Conservation (phyloP, 1,140 invertebrate genomes). For the Temnothorax curvispinosus region DNA sequence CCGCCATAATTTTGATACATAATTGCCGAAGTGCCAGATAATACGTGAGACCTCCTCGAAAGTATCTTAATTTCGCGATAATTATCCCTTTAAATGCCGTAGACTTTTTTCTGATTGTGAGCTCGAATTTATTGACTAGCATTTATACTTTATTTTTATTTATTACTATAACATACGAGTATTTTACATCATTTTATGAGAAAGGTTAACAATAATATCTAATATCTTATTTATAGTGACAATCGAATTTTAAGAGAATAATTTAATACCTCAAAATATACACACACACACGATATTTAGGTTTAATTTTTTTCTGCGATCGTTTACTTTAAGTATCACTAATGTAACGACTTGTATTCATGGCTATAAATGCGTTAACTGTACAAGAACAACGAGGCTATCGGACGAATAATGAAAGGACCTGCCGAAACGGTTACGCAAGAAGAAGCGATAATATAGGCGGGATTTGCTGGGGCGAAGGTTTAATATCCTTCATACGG, state of each 20-base stretch:
- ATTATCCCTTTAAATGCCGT: not conserved
- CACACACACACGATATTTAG: not conserved
- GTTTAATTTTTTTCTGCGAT: not conserved
- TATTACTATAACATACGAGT: too few relatives aligned
- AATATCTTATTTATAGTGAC: not conserved
- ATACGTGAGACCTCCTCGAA: not conserved
- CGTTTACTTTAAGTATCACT: not conserved
- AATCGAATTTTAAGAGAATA: not conserved
- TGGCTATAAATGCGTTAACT: not conserved
- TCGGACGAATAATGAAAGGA: slow-evolving; percentile 52
- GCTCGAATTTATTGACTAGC: not conserved
- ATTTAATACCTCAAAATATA: not conserved
- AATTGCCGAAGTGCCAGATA: slow-evolving; percentile 39
- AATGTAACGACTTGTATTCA: not conserved
- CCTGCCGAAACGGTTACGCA: slow-evolving; percentile 42
- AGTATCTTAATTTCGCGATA: slow-evolving; percentile 1
- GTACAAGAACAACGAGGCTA: slow-evolving; percentile 36
- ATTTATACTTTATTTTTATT: not conserved
- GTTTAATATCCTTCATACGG: slow-evolving; percentile 54
- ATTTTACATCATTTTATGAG: not conserved
- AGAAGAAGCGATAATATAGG: slow-evolving; percentile 51
- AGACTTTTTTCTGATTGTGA: not conserved
- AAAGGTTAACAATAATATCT: not conserved
- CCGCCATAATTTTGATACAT: slow-evolving; percentile 10
- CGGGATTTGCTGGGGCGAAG: slow-evolving; percentile 24